These are phyloP conservation scores for Neolamprologus fasciatus DNA, from an alignment of 2,113 vertebrate species.

Conservation along the genomic window DNA sequence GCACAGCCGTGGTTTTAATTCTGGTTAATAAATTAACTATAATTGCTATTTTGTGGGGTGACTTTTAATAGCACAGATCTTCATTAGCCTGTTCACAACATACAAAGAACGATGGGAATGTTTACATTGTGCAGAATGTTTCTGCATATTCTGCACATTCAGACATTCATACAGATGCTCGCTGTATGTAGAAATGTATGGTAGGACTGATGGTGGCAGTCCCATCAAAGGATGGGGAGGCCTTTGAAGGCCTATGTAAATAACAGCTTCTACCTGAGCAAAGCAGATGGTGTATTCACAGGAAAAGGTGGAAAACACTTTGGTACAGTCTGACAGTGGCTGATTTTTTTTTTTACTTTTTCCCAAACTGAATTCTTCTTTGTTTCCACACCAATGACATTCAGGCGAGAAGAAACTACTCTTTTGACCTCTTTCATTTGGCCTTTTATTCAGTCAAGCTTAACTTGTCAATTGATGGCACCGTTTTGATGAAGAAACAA, in stretches of 20 bases:
- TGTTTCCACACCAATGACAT: background rate
- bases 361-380: background rate
- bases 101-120: background rate
- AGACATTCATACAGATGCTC: background rate
- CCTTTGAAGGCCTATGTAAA: background rate
- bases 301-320: background rate
- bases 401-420: constrained; percentile 4
- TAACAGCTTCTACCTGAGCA: background rate
- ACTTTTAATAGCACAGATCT: background rate
- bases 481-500: constrained; percentile 52
- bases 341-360: background rate
- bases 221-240: fast-evolving
- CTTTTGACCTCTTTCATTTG: constrained; percentile 28
- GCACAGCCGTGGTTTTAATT: background rate
- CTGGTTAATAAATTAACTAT: background rate
- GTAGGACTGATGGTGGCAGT: background rate
- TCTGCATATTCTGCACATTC: background rate
- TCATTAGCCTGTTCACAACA: background rate
- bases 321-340: background rate
- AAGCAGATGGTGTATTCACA: background rate
- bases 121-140: background rate
- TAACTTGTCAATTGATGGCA: constrained; percentile 63
- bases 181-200: background rate
- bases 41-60: background rate
- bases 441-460: constrained; percentile 47